phyloP scores from a whole-genome alignment of 2,113 vertebrate genomes.

The Ascaphus truei region DNA sequence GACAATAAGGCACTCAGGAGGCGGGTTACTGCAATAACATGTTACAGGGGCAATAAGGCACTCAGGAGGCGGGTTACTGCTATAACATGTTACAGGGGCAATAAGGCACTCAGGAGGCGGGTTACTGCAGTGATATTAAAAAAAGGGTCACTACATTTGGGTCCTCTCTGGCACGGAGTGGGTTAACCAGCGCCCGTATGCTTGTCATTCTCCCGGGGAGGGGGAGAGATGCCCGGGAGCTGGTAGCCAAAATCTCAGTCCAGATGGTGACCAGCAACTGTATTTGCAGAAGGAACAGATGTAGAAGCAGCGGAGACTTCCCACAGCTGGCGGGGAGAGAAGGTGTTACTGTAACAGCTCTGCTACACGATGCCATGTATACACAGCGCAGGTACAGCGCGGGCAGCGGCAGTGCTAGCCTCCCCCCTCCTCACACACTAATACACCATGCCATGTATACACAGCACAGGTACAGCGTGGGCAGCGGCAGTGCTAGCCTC shows the following conservation, averaged over 20 bases:
- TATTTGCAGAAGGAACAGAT: constrained; percentile 34
- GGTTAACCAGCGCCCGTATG: constrained; percentile 28
- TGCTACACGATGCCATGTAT: neutral
- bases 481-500: neutral
- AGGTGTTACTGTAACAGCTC: constrained; percentile 22
- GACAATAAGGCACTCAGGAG: neutral
- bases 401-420: too few relatives aligned
- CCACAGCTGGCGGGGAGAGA: constrained; percentile 27
- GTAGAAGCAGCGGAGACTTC: constrained; percentile 21
- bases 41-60: neutral
- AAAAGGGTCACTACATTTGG: neutral
- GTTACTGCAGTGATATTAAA: neutral
- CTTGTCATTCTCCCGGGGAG: constrained; percentile 12
- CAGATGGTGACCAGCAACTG: constrained; percentile 33
- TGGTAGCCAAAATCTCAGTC: constrained; percentile 31
- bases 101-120: neutral
- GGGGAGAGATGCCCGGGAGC: constrained; percentile 18
- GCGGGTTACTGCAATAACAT: neutral
- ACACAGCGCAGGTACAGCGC: too few relatives aligned
- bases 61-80: neutral
- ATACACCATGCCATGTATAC: neutral
- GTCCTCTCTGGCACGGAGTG: neutral
- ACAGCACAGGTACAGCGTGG: neutral
- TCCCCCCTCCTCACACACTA: too few relatives aligned
- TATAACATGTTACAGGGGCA: neutral